phyloP scores from a whole-genome alignment of 2,113 vertebrate species.

The Brachyistius frenatus region DNA sequence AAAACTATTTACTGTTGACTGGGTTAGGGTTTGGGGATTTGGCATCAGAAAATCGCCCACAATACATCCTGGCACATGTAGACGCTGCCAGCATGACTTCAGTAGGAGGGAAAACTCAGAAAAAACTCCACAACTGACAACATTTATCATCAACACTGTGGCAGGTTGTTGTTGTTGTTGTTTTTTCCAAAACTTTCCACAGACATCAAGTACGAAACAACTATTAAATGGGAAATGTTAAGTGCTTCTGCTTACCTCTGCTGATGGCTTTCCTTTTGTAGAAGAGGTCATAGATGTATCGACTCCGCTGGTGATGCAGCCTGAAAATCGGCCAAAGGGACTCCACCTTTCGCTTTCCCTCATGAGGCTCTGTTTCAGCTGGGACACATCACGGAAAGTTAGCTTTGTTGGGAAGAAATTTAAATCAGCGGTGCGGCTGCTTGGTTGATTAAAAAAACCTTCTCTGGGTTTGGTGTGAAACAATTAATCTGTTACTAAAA shows the following conservation, averaged over 20 bases:
- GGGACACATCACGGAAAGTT: not conserved
- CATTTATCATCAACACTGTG: no score
- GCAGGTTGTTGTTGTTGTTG: no score
- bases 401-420: not conserved
- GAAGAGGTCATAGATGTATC: constrained; percentile 97
- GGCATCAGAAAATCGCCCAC: no score
- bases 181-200: no score
- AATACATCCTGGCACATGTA: no score
- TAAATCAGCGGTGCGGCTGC: not conserved
- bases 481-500: no score
- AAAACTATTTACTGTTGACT: no score
- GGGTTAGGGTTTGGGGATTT: no score
- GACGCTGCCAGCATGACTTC: no score
- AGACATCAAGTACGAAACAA: no score
- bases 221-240: not conserved
- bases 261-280: constrained; percentile 99
- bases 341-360: constrained; percentile 97
- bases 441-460: not conserved
- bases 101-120: no score
- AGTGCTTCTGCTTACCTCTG: constrained; percentile 86
- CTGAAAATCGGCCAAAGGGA: constrained; percentile 98
- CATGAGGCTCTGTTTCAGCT: constrained; percentile 97
- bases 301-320: constrained; percentile 96
- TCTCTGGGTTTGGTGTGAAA: not conserved
- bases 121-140: no score